Base-by-base conservation (phyloP, 2,113 vertebrate genomes). In the Carettochelys insculpta region DNA sequence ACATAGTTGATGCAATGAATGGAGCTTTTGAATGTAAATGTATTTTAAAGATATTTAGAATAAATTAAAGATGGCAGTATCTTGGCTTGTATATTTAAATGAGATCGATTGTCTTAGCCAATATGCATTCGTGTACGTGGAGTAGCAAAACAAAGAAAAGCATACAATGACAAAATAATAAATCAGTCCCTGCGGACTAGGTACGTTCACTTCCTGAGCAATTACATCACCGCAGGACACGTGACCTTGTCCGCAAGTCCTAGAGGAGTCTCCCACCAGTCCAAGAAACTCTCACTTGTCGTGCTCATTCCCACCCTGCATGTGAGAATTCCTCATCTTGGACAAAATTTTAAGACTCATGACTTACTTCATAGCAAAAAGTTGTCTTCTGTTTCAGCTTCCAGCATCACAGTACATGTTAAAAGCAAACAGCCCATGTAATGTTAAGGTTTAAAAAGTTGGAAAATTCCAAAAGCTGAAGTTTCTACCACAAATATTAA, bases 211-310 rank as follows among this genome's bases (percentile, higher is more conserved):
- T 80, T 87, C 52, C 90, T 85, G 92, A 51, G 22, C 87, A 93
- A 93, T 95, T 87, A 89, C 87, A 95, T 91, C 93, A 92, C 85
- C 71, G 9, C 51, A 56, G 58, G 77, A 88, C 81, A 75, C 54
- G 50, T 92, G 85, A 93, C 90, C 93, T 95, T 51, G 12, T 86
- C 71, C 79, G 88, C 75, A 81, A 91, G 89, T 90, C 76, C 83
- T 92, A 19, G 79, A 92, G 31, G 71, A 84, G 31, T 75, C 52
- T 94, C 58, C 88, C 83, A 81, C 84, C 87, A 92, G 34, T 54
- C 82, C 65, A 93, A 94, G 75, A 86, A 88, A 82, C 89, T 80
- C 80, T 80, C 45, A n/a, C 43, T 0, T 88, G 50, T 9, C 77
- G 87, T 85, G 91, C 82, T n/a, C 31, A 73, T 89, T 93, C 90